Base-by-base conservation (phyloP, 2,797 vertebrate genomes). In the Liasis olivaceus region DNA sequence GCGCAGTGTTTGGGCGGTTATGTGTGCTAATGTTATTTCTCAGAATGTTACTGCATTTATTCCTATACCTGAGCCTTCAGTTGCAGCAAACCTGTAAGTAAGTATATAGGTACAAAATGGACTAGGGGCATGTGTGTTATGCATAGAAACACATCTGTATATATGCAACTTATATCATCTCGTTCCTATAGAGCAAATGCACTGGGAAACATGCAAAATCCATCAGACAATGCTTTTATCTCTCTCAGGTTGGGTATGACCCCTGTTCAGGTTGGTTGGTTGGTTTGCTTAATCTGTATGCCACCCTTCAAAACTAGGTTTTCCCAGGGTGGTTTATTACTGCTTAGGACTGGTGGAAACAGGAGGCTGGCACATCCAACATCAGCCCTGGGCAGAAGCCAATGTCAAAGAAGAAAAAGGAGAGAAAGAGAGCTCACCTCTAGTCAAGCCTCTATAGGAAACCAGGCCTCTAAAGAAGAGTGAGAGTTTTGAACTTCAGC, bases 371-470 rank as follows among this genome's bases (percentile, higher is more conserved):
- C 88, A 87, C 81, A 58, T 94, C 94, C 95, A 93, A 93, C 92
- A 88, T 93, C 95, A 91, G 91, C 8, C 81, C 0, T 90, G 90
- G 60, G 24, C 87, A 95, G 59, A 81, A 95, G 94, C 93, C 95
- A 93, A 14, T 89, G 92, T 88, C 89, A 95, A 72, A 89, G 90
- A 4, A 56, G 89, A 89, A 51, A 0, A 7, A 31, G 63, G 1
- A 24, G 63, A 93, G 26, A 92, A 59, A 91, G 91, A 94, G 69
- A 60, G 88, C 95, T 81, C 93, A 94, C 93, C 92, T 93, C 94
- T 92, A 96, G 24, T 85, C 94, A 94, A 96, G 47, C 91, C 93
- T 91, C 92, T 91, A 91, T 92, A 90, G 94, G 90, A 92, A 94
- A 91, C 84, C 90, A 92, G 60, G 91, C 91, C 91, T 51, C 28